phyloP scores from a whole-genome alignment of 2,113 vertebrate genomes.

The Athene cunicularia region DNA sequence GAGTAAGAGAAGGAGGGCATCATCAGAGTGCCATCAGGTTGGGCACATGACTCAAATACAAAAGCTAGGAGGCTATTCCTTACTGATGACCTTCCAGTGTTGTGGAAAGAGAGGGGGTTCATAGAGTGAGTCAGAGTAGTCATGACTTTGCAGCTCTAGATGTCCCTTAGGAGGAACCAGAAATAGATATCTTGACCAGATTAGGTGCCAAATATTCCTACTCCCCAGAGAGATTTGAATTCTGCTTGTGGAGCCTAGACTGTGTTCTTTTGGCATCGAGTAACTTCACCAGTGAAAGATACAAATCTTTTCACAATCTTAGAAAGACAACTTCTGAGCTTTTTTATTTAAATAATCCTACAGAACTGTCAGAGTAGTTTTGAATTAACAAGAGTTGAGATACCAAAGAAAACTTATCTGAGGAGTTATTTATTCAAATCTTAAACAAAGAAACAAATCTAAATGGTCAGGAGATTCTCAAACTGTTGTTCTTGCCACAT shows the following conservation, averaged over 20 bases:
- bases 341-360: background rate
- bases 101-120: background rate
- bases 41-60: background rate
- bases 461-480: background rate
- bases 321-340: background rate
- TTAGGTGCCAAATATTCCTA: background rate
- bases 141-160: background rate
- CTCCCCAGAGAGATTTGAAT: slow-evolving; percentile 8
- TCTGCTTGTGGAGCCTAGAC: background rate
- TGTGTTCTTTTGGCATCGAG: background rate
- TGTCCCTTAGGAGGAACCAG: background rate
- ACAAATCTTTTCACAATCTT: background rate
- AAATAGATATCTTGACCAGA: slow-evolving; percentile 11
- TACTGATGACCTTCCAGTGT: background rate
- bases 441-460: background rate
- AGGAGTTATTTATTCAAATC: background rate
- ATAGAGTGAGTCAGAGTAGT: background rate
- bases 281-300: background rate
- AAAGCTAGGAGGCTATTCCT: background rate
- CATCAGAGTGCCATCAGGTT: background rate
- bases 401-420: background rate
- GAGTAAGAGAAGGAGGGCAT: background rate
- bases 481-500: background rate
- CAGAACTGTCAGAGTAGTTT: background rate
- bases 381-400: background rate